Base-by-base conservation (phyloP, 2,888 invertebrate species). In the Drosophila tripunctata region DNA sequence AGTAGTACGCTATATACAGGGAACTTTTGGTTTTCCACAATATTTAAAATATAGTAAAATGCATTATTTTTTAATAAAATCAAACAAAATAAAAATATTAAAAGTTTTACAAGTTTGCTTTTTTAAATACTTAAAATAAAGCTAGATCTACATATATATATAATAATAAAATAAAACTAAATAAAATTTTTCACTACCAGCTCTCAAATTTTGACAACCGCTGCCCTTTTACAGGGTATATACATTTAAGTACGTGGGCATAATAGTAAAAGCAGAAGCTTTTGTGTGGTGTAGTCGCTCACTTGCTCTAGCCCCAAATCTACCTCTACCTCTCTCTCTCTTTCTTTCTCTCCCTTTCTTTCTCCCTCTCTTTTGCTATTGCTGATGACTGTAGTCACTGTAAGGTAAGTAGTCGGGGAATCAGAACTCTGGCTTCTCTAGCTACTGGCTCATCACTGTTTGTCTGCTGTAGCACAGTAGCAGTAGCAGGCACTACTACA, bases 181-280 rank as follows among this genome's bases (percentile, higher is more conserved):
- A 21, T 21, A 5, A 35, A 8, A n/a, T 36, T 17, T 21, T 14
- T 7, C 6, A 8, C n/a, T 14, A 4, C 1, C 3, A 30, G 7
- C 10, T 2, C 3, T n/a, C 5, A 0, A 3, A 7, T 17, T 12
- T 2, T 15, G n/a, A n/a, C n/a, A n/a, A n/a, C n/a, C n/a, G n/a
- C n/a, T n/a, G n/a, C n/a, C n/a, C n/a, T n/a, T 55, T 30, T 36
- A 22, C 6, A 64, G 75, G 70, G 75, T 60, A 45, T 50, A 58
- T 47, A 70, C 66, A 83, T 80, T 70, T 87, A 83, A 84, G 87
- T 84, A 82, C 87, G 81, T 87, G 81, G 78, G 66, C 77, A 87
- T 87, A 87, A 82, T 82, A 79, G 87, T 84, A 75, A 73, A 77
- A 63, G 51, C 67, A 40, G 51, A 27, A 83, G 77, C 74, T 83